phyloP scores from a whole-genome alignment of 1,140 invertebrate genomes.

The Penaeus vannamei region DNA sequence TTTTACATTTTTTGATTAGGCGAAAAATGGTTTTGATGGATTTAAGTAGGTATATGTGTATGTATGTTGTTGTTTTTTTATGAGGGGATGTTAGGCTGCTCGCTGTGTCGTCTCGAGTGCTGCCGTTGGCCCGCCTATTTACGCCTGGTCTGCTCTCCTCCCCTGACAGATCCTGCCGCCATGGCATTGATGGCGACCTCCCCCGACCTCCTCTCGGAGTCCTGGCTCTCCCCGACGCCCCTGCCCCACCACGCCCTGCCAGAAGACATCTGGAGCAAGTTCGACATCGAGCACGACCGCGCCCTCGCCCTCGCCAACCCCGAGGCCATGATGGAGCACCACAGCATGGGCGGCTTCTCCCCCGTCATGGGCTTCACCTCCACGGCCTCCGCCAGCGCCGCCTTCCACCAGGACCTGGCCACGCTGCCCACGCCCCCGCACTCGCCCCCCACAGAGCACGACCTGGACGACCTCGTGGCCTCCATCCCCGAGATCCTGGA shows the following conservation, averaged over 20 bases:
- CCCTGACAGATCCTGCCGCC: neutral
- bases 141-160: neutral
- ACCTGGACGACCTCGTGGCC: conserved; percentile 57
- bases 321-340: neutral
- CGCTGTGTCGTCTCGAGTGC: too few species aligned
- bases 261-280: conserved; percentile 45
- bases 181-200: conserved; percentile 12
- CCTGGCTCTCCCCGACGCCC: conserved; percentile 25
- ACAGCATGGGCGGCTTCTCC: neutral
- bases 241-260: neutral
- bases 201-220: conserved; percentile 36
- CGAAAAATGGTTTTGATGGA: too few species aligned
- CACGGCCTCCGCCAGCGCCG: too few species aligned
- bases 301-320: conserved; percentile 38
- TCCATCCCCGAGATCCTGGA: conserved; percentile 58
- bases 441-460: conserved; percentile 59
- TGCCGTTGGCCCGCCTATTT: neutral
- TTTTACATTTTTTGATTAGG: too few species aligned
- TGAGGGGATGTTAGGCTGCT: too few species aligned
- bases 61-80: too few species aligned
- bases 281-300: conserved; percentile 38
- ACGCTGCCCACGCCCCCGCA: conserved; percentile 54
- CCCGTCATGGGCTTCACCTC: conserved; percentile 9
- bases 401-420: neutral
- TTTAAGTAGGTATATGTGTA: too few species aligned